Evolutionary conservation across 2,797 vertebrate genomes (phyloP).

Genomic region (Anguilla megastoma): DNA sequence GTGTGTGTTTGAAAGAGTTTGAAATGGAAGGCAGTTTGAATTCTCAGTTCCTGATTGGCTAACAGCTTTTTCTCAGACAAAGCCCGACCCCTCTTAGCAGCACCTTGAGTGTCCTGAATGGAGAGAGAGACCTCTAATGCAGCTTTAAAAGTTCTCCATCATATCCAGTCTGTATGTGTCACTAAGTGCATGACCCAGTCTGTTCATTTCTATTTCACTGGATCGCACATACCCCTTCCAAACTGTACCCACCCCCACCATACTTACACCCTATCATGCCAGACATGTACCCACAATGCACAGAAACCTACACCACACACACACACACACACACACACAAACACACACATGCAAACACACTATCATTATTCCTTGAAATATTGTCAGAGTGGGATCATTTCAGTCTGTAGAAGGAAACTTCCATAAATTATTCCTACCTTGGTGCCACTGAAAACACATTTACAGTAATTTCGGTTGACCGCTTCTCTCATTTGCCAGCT

Average conservation of each 20-base stretch:
- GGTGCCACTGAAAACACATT: background rate
- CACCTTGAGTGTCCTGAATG: background rate
- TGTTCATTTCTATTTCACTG: conserved; percentile 63
- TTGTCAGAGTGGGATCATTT: background rate
- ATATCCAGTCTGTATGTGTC: conserved; percentile 51
- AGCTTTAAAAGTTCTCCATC: conserved; percentile 44
- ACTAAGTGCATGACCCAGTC: conserved; percentile 52
- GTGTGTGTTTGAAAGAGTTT: too few species aligned
- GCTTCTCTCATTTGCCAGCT: background rate
- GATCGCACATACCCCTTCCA: conserved; percentile 11
- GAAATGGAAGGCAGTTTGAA: too few species aligned
- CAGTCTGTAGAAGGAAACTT: background rate
- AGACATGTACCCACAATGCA: background rate
- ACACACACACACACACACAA: background rate
- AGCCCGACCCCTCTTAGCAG: too few species aligned
- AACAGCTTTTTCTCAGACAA: too few species aligned
- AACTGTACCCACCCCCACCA: background rate
- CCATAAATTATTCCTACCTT: background rate
- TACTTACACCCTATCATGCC: background rate
- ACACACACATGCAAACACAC: background rate
- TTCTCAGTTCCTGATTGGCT: too few species aligned
- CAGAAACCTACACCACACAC: background rate
- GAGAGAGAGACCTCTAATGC: background rate
- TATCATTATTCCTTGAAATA: background rate
- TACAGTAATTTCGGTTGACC: background rate